phyloP scores from a whole-genome alignment of 2,888 invertebrate genomes.

The Argyresthia albistria region DNA sequence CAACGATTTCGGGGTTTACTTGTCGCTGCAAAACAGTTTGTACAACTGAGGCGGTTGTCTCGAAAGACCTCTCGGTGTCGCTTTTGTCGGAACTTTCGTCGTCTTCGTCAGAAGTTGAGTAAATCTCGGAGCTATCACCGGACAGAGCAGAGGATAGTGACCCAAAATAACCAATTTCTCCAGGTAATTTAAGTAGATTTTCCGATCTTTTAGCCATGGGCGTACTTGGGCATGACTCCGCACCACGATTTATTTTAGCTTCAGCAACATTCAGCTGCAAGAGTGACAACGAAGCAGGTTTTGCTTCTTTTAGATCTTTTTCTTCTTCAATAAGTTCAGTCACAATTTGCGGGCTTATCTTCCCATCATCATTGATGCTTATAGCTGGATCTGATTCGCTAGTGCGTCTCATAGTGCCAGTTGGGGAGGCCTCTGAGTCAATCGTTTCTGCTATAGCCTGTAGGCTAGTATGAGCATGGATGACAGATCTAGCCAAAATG shows the following conservation, averaged over 20 bases:
- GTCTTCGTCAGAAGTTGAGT: constrained; percentile 55
- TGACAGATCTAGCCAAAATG: constrained; percentile 76
- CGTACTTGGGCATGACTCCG: constrained; percentile 56
- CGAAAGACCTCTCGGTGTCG: constrained; percentile 52
- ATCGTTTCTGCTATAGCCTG: constrained; percentile 72
- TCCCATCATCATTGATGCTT: constrained; percentile 35
- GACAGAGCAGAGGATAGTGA: constrained; percentile 58
- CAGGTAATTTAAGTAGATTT: constrained; percentile 48
- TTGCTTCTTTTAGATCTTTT: no score
- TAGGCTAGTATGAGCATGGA: constrained; percentile 71
- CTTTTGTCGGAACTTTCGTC: constrained; percentile 64
- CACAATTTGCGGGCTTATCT: constrained; percentile 10
- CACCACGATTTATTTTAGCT: background rate
- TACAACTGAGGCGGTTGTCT: constrained; percentile 73
- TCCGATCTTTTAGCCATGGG: constrained; percentile 45
- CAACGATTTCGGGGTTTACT: constrained; percentile 33
- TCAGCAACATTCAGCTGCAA: background rate
- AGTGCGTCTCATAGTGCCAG: constrained; percentile 44
- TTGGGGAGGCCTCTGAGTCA: constrained; percentile 57
- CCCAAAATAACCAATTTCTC: constrained; percentile 43
- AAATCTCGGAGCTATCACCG: constrained; percentile 57
- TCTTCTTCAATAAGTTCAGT: background rate
- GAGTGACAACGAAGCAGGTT: no score
- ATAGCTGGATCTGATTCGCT: constrained; percentile 56
- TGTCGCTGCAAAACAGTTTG: constrained; percentile 61